Evolutionary conservation across 1,140 invertebrate species (phyloP), one percentile per base, ranked within the genome.

Genomic region (Reticulitermes speratus): DNA sequence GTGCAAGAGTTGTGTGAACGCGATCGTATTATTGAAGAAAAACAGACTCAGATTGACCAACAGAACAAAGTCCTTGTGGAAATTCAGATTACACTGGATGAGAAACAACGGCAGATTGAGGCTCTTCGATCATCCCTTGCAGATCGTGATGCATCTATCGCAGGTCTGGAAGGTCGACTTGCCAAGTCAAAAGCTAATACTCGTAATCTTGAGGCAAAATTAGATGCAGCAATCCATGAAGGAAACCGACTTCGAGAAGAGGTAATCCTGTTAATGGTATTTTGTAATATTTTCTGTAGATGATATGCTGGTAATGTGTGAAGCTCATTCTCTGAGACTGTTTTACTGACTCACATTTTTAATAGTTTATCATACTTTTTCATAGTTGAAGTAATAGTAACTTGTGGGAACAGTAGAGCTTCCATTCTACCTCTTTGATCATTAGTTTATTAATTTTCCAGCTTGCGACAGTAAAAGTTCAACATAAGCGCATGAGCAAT

Each of bases 1-100:
- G 87, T 87, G 12, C 89, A 90, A 84, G 89, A 89, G 44, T 88
- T 89, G 55, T 88, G 88, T 88, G 91, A 89, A 88, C 89, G 65
- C 87, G 91, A 89, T 88, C 90, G 88, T 86, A 88, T 87, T 87
- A 90, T 91, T n/a, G 88, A 90, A 84, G 91, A 91, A 87, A 91
- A 91, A 85, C 89, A 91, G n/a, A 88, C 88, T n/a, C 89, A 91
- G 44, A 90, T 92, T 16, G 88, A 89, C 45, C 90, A 90, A 87
- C 89, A 91, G 85, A 90, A 91, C 87, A 89, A 90, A 84, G 88
- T 92, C 16, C 87, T 91, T 16, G 89, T 90, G 8, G 89, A 90
- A 86, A 90, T 90, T 44, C 89, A 90, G 86, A 90, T 90, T 65
- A 90, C 89, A 19, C 86, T 90, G 14, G 89, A 90, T 85, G 91